Evolutionary conservation across 2,888 invertebrate genomes (phyloP).

Genomic region (Cataglyphis cursor): DNA sequence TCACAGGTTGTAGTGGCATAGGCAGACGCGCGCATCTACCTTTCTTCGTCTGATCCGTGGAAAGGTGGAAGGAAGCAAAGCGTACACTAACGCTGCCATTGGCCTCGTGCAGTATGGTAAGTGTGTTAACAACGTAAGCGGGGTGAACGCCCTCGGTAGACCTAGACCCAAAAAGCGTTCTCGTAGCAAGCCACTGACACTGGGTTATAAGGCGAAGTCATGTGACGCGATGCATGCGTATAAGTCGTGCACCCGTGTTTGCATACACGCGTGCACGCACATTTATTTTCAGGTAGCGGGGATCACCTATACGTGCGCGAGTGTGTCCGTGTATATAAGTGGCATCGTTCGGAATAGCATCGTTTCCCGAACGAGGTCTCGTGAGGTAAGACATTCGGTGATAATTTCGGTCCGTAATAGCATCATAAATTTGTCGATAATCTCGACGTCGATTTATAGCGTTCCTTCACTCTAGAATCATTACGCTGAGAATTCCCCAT

Average conservation of each 20-base stretch:
- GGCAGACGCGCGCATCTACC: constrained; percentile 65
- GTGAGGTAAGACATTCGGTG: constrained; percentile 3
- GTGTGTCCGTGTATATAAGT: neutral
- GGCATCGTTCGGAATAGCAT: neutral
- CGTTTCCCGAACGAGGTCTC: neutral
- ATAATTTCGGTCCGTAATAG: constrained; percentile 50
- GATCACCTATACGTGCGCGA: neutral
- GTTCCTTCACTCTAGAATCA: neutral
- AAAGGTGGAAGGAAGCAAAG: constrained; percentile 59
- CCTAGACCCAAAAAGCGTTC: constrained; percentile 86
- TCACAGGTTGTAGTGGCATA: constrained; percentile 72
- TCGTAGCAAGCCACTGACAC: constrained; percentile 77
- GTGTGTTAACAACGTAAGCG: constrained; percentile 82
- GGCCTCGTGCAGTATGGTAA: constrained; percentile 76
- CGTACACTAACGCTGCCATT: constrained; percentile 49
- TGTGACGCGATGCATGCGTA: constrained; percentile 77
- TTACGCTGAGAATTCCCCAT: neutral
- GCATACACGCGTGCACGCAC: neutral
- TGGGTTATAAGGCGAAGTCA: constrained; percentile 84
- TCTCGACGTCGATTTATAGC: neutral
- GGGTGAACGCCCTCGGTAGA: constrained; percentile 85
- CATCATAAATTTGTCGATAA: constrained; percentile 51
- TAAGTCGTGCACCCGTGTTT: constrained; percentile 60
- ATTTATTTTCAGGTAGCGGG: constrained; percentile 67
- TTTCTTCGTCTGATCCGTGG: constrained; percentile 64